Evolutionary conservation across 1,140 invertebrate species (phyloP), one percentile per base, ranked within the genome.

Genomic region (Agrilus planipennis): DNA sequence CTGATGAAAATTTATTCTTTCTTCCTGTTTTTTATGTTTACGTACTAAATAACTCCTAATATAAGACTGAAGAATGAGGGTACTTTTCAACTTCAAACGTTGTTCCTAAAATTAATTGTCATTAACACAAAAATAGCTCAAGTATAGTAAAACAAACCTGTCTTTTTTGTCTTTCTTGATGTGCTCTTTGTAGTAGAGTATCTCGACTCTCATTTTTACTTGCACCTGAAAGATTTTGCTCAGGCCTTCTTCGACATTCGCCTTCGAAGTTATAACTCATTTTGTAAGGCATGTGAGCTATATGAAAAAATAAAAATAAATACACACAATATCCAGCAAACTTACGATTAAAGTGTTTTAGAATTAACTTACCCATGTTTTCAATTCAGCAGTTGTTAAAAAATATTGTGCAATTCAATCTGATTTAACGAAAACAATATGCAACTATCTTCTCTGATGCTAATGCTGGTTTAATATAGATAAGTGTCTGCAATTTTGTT

Each of bases 191-290:
- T 36, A 95, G 65, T 14, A 94, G 66, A 41, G 77, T 73, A 51
- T 86, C 79, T 52, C 81, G 77, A 21, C 75, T 79, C 67, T 74
- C 75, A 67, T 74, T 78, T 67, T 61, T 79, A 64, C 84, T 89
- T 4, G 84, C 82, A 28, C 92, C 92, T 31, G 86, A 77, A 48
- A 94, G 70, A 67, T 87, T 91, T 68, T 94, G 89, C 46, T 88
- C 75, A 1, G 92, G 92, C 59, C 77, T 81, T 31, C 83, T 71
- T 44, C 84, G 75, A 61, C 86, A 89, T 57, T 94, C 83, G 32
- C 92, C 92, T 58, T 96, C 89, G 64, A 96, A 96, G 58, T 80
- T 85, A 63, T 86, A 86, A 75, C 70, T 70, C 49, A 62, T 51
- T 44, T 60, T 61, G 41, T 55, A 62, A 27, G 59, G 34, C 19